Evolutionary conservation across 2,797 vertebrate species (phyloP).

Genomic region (Anolis apletophallus): DNA sequence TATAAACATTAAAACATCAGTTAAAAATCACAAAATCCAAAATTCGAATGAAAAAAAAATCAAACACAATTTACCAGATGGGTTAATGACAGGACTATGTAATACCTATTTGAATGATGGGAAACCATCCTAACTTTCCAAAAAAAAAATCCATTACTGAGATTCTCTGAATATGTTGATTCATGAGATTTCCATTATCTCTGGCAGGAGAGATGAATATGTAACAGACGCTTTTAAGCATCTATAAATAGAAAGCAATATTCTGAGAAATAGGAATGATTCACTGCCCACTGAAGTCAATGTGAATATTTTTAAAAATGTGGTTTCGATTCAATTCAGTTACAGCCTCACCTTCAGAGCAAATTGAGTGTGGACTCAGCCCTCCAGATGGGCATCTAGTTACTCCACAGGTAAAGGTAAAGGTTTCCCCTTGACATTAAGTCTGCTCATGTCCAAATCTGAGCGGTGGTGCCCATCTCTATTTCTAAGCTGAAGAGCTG

Average conservation of each 20-base stretch:
- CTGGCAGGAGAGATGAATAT: constrained; percentile 29
- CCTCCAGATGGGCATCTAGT: too few species aligned
- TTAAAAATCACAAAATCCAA: too few species aligned
- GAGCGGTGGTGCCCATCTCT: too few species aligned
- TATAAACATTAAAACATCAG: too few species aligned
- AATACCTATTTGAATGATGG: constrained; percentile 25
- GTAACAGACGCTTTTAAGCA: constrained; percentile 3
- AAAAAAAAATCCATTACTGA: background rate
- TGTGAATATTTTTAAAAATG: constrained; percentile 25
- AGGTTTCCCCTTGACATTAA: too few species aligned
- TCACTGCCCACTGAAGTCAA: constrained; percentile 33
- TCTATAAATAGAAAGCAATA: background rate
- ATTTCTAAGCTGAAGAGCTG: too few species aligned
- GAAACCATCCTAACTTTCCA: constrained; percentile 19
- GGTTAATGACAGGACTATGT: background rate
- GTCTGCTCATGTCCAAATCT: too few species aligned
- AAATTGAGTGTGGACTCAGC: background rate
- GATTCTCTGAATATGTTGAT: background rate
- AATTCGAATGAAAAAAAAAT: too few species aligned
- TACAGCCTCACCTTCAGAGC: background rate
- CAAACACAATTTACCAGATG: background rate
- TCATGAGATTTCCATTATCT: constrained; percentile 9
- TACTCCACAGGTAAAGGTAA: too few species aligned
- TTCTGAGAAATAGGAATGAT: constrained; percentile 22
- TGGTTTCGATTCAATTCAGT: background rate